Evolutionary conservation across 2,888 invertebrate species (phyloP).

Genomic region (Agrotis segetum): DNA sequence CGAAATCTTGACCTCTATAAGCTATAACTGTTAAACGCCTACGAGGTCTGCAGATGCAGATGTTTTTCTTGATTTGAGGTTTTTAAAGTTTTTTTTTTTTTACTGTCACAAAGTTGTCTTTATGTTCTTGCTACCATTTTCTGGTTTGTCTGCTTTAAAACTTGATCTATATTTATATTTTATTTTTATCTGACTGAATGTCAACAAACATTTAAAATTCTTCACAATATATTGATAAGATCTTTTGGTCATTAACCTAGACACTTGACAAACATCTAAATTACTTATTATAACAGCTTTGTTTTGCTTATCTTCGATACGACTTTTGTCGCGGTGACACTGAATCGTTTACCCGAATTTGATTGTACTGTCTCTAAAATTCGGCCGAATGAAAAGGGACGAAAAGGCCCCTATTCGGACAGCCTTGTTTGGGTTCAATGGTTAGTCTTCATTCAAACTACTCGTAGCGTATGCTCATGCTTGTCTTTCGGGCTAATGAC

Average conservation of each 20-base stretch:
- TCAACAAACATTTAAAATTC: conserved; percentile 11
- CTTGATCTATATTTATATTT: background rate
- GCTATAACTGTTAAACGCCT: conserved; percentile 46
- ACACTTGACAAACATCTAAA: conserved; percentile 2
- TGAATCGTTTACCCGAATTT: too few relatives aligned
- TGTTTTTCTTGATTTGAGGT: conserved; percentile 12
- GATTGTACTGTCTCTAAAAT: too few relatives aligned
- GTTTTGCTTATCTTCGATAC: background rate
- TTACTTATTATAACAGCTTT: background rate
- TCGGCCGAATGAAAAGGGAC: too few relatives aligned
- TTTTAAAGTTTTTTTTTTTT: background rate
- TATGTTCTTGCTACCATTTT: background rate
- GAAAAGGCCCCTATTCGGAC: too few relatives aligned
- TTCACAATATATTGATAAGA: conserved; percentile 23
- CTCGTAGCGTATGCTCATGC: too few relatives aligned
- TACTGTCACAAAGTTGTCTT: background rate
- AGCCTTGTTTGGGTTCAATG: too few relatives aligned
- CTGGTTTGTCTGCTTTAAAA: conserved; percentile 5
- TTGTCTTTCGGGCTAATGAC: too few relatives aligned
- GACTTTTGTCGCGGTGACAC: background rate
- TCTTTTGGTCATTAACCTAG: conserved; percentile 37
- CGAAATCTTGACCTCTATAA: conserved; percentile 49
- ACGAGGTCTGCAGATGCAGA: conserved; percentile 32
- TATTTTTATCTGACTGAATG: conserved; percentile 10
- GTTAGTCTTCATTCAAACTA: too few relatives aligned